phyloP scores from a whole-genome alignment of 2,888 invertebrate species.

The Brachyptera risi region DNA sequence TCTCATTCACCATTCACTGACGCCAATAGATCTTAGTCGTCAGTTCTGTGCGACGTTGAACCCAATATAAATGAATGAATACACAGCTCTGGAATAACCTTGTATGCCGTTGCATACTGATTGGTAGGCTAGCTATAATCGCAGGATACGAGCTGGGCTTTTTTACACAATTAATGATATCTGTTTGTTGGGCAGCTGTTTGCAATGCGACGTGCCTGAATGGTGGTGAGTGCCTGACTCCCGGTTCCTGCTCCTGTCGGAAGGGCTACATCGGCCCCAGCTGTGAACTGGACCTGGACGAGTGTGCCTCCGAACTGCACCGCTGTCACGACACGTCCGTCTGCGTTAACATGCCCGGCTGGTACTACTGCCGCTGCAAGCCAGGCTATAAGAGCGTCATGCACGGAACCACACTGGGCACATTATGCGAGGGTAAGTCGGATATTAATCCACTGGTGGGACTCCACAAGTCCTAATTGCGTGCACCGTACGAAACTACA shows the following conservation, averaged over 20 bases:
- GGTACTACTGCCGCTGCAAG: conserved; percentile 84
- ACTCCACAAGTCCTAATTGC: too few relatives aligned
- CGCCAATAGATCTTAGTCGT: too few relatives aligned
- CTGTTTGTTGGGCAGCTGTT: conserved; percentile 56
- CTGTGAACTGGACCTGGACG: conserved; percentile 84
- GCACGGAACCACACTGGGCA: conserved; percentile 54
- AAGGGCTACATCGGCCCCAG: conserved; percentile 75
- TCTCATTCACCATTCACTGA: too few relatives aligned
- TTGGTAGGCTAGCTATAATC: too few relatives aligned
- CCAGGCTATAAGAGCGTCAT: conserved; percentile 64
- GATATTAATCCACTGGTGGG: too few relatives aligned
- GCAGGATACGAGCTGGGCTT: too few relatives aligned
- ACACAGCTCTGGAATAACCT: too few relatives aligned
- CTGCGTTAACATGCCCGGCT: conserved; percentile 86
- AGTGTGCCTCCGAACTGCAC: conserved; percentile 67
- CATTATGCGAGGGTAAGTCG: conserved; percentile 59
- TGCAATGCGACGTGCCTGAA: conserved; percentile 78
- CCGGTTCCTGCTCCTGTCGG: conserved; percentile 73
- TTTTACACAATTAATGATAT: too few relatives aligned
- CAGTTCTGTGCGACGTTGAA: too few relatives aligned
- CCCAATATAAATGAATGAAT: too few relatives aligned
- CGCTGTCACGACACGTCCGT: conserved; percentile 70
- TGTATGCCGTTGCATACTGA: too few relatives aligned
- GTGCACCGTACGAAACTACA: too few relatives aligned
- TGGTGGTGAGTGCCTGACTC: conserved; percentile 74